Conservation (phyloP, 2,888 invertebrate genomes). For the Eustalomyia histrio region DNA sequence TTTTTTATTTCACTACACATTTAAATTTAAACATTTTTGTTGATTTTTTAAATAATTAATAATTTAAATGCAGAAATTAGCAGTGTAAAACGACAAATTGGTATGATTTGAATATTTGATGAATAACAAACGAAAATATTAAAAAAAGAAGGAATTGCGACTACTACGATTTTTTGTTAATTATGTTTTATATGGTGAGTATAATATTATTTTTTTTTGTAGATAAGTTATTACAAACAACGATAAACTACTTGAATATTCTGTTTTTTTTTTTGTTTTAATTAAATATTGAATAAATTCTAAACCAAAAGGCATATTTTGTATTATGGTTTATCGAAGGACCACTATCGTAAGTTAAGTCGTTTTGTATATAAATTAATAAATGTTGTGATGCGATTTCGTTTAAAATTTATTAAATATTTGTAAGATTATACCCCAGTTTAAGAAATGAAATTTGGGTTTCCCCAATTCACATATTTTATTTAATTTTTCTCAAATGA, state of each 20-base stretch:
- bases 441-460: too few relatives aligned
- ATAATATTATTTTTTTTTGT: background rate
- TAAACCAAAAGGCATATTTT: background rate
- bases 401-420: background rate
- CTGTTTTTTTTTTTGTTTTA: background rate
- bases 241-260: constrained; percentile 9
- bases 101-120: background rate
- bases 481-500: too few relatives aligned
- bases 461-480: too few relatives aligned
- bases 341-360: background rate
- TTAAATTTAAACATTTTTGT: constrained; percentile 19
- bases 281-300: constrained; percentile 5
- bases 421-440: too few relatives aligned
- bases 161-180: background rate
- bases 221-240: constrained; percentile 19
- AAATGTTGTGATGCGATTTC: too few relatives aligned
- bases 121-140: background rate
- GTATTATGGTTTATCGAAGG: background rate
- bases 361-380: too few relatives aligned
- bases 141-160: constrained; percentile 15
- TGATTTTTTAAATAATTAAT: constrained; percentile 11
- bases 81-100: constrained; percentile 29
- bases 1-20: constrained; percentile 4
- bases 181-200: constrained; percentile 10
- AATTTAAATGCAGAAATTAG: constrained; percentile 49